Percentiles rank a stretch among this genome's conserved stretches.
Evolutionary conservation across 2,888 invertebrate species (phyloP).

Genomic region (Sphaeridia pumilis): DNA sequence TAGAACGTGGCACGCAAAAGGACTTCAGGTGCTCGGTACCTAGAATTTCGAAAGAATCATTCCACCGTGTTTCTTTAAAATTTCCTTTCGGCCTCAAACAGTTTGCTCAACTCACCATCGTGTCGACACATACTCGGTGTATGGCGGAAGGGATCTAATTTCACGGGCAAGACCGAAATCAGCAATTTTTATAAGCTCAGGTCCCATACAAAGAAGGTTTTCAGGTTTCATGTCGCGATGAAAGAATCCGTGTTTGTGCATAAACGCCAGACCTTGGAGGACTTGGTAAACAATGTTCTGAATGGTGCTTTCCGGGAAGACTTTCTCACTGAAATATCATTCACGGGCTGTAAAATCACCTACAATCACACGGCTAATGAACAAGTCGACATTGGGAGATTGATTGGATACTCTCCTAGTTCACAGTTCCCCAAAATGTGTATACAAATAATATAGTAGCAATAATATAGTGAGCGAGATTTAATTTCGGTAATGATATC

Average conservation of each 20-base stretch:
- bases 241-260: conserved; percentile 98
- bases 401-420: too few relatives aligned
- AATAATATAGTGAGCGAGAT: too few relatives aligned
- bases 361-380: too few relatives aligned
- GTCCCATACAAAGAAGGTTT: conserved; percentile 91
- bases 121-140: conserved; percentile 96
- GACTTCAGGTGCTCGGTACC: conserved; percentile 89
- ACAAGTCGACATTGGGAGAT: too few relatives aligned
- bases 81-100: too few relatives aligned
- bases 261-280: conserved; percentile 90
- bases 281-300: conserved; percentile 86
- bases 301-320: conserved; percentile 82
- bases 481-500: too few relatives aligned
- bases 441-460: too few relatives aligned
- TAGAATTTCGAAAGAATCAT: conserved; percentile 38
- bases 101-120: conserved; percentile 70
- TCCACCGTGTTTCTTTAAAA: too few relatives aligned
- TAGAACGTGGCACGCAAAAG: conserved; percentile 88
- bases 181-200: conserved; percentile 92
- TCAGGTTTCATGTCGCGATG: conserved; percentile 98
- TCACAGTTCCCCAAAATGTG: too few relatives aligned
- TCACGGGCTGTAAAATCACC: too few relatives aligned
- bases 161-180: conserved; percentile 96
- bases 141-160: conserved; percentile 91
- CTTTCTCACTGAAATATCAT: conserved; percentile 53